phyloP scores from a whole-genome alignment of 2,888 invertebrate genomes.

The Pseudoips prasinana region DNA sequence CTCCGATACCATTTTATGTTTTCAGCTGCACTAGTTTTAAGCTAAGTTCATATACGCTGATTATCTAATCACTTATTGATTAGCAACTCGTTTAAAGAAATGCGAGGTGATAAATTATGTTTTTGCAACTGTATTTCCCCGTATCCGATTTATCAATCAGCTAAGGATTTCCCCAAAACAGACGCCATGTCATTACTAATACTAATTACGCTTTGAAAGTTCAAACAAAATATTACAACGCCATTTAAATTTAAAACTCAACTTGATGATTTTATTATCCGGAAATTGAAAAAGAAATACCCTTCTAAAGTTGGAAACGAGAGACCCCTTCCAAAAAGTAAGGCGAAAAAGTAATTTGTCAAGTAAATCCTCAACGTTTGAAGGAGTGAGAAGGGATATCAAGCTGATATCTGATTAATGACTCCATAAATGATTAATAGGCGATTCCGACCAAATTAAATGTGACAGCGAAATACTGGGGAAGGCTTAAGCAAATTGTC shows the following conservation, averaged over 20 bases:
- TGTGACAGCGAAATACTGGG: constrained; percentile 29
- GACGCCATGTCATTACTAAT: too few species aligned
- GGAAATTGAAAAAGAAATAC: constrained; percentile 10
- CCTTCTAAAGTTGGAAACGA: constrained; percentile 23
- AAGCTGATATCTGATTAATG: constrained; percentile 61
- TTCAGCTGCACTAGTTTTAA: neutral
- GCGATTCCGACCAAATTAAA: constrained; percentile 41
- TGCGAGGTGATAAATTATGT: too few species aligned
- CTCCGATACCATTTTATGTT: neutral
- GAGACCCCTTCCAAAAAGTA: constrained; percentile 47
- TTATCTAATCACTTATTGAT: too few species aligned
- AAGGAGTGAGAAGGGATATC: constrained; percentile 51
- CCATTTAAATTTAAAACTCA: too few species aligned
- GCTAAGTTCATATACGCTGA: too few species aligned
- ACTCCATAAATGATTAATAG: constrained; percentile 58
- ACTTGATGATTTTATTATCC: too few species aligned
- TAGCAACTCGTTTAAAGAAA: too few species aligned
- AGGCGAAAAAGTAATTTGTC: constrained; percentile 76
- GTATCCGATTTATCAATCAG: too few species aligned
- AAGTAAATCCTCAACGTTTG: constrained; percentile 66
- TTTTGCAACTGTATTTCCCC: too few species aligned
- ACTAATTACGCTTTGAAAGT: too few species aligned
- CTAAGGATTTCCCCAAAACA: too few species aligned
- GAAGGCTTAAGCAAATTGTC: constrained; percentile 25
- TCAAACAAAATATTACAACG: too few species aligned